Evolutionary conservation across 2,888 invertebrate genomes (phyloP), one percentile per base, ranked within the genome.

Genomic region (Tenthredo distinguenda): DNA sequence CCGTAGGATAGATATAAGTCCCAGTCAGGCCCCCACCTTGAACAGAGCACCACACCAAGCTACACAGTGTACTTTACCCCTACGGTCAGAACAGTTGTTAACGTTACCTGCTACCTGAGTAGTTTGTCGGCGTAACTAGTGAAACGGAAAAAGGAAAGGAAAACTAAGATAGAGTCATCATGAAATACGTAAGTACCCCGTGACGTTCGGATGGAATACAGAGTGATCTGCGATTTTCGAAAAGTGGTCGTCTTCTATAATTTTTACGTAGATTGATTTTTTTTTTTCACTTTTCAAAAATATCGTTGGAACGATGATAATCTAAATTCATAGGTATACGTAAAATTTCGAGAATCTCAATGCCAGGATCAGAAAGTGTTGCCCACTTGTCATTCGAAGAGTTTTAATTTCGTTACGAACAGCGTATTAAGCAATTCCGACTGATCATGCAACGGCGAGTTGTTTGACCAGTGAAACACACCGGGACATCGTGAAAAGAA

Each of bases 1-100:
- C 92, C 91, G 90, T 34, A 85, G 88, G 88, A 87, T 88, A 85
- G 89, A 92, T 92, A 92, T 91, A 92, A 92, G 91, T 90, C 89
- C 89, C 89, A 88, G 88, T 88, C 86, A 86, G 90, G 89, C 89
- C 92, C 92, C 92, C 92, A 91, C 92, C 88, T 88, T 84, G 68
- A 83, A 85, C 82, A 85, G 84, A 91, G 90, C 92, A 89, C 88
- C 88, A 89, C 90, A 87, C 88, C 88, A 88, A 89, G 88, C 77
- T 85, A 84, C 83, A 81, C 86, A 76, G 40, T 81, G 50, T 83
- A 82, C 83, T 65, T 77, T 86, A 84, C 62, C 79, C 77, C 40
- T 68, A 50, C 77, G 71, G 65, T 83, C 71, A 37, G 71, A 83
- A 65, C 83, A 31, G 83, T 83, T 71, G 47, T 68, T 68, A 83